Conservation (phyloP, 37 sponge, comb jelly and placozoan genomes). For the Geodia barretti region DNA sequence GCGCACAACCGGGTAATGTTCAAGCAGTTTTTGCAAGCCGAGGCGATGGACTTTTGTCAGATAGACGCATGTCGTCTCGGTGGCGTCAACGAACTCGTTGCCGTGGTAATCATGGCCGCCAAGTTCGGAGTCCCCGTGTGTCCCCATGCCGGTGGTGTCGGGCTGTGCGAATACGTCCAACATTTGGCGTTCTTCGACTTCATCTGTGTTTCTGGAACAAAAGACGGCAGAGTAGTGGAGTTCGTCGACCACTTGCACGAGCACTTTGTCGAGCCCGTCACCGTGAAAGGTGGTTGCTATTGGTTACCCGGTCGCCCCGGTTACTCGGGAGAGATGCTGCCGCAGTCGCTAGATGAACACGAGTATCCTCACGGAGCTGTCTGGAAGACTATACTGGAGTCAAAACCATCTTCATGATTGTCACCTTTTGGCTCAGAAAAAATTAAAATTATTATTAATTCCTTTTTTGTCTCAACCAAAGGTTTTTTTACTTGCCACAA, state of each 20-base stretch:
- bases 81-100: conserved; percentile 81
- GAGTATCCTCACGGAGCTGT: conserved; percentile 70
- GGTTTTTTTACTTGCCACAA: too few species aligned
- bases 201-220: conserved; percentile 71
- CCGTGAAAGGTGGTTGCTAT: conserved; percentile 43
- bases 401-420: too few species aligned
- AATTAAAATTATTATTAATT: too few species aligned
- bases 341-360: conserved; percentile 41
- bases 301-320: conserved; percentile 49
- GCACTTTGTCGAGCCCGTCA: conserved; percentile 66
- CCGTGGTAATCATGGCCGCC: conserved; percentile 83
- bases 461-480: too few species aligned
- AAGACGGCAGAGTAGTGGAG: conserved; percentile 71
- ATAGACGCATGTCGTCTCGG: conserved; percentile 84
- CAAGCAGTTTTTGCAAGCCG: conserved; percentile 87
- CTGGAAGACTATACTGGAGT: too few species aligned
- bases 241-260: conserved; percentile 91
- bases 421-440: too few species aligned
- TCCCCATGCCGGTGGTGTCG: conserved; percentile 94
- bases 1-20: conserved; percentile 90
- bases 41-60: conserved; percentile 91
- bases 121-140: conserved; percentile 87
- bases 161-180: conserved; percentile 87
- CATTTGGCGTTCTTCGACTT: conserved; percentile 83
- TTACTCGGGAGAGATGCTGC: conserved; percentile 79